A percentile compares a stretch with the other conserved stretches of the same genome.
Conservation (phyloP, 2,113 vertebrate genomes). For the Serinus canaria region DNA sequence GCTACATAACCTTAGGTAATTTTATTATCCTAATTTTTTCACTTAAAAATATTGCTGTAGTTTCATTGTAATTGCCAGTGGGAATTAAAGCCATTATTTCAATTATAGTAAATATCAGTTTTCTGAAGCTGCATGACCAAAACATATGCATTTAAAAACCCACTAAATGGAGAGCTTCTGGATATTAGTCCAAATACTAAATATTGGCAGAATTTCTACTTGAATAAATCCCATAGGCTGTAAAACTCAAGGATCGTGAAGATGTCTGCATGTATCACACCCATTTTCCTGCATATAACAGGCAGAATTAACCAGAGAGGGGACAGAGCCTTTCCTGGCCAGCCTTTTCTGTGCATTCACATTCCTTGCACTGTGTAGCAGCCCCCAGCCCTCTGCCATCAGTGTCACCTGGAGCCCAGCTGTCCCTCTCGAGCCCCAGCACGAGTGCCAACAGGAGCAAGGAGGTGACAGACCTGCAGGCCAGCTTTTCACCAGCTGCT, state of each 20-base stretch:
- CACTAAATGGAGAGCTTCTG: background rate
- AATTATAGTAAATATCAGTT: background rate
- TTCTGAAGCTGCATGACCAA: background rate
- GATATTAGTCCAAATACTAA: background rate
- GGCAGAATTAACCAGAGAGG: background rate
- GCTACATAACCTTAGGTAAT: background rate
- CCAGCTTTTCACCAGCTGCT: background rate
- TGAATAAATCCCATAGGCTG: background rate
- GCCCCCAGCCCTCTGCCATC: background rate
- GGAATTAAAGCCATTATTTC: background rate
- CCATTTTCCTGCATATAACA: background rate
- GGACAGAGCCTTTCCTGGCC: background rate
- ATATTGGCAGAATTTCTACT: background rate
- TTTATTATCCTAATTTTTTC: slow-evolving; percentile 7
- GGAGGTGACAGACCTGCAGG: background rate
- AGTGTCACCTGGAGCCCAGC: background rate
- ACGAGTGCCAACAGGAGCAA: background rate
- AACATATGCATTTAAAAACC: background rate
- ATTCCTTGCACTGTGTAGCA: background rate
- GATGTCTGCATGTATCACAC: background rate
- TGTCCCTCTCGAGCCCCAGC: background rate
- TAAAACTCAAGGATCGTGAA: background rate
- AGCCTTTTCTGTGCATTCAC: background rate
- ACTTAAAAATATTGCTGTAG: slow-evolving; percentile 6
- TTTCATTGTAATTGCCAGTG: background rate